Evolutionary conservation across 2,888 invertebrate species (phyloP).

Genomic region (Endotricha flammealis): DNA sequence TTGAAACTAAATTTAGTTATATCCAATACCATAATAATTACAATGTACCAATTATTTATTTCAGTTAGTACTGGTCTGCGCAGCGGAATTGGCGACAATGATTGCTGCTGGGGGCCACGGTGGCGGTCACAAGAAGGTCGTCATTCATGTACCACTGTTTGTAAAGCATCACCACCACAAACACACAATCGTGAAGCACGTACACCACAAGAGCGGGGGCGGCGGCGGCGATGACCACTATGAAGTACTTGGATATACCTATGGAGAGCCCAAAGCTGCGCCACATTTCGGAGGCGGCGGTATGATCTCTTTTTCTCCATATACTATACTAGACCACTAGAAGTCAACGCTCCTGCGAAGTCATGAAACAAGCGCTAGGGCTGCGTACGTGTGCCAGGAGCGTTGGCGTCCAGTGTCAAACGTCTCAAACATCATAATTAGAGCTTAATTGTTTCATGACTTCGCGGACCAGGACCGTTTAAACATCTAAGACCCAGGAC

Average conservation of each 20-base stretch:
- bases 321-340: no score
- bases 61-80: conserved; percentile 58
- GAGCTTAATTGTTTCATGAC: no score
- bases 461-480: no score
- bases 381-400: no score
- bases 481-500: no score
- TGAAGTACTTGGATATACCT: conserved; percentile 83
- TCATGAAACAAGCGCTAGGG: no score
- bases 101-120: conserved; percentile 67
- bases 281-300: conserved; percentile 66
- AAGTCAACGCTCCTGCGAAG: no score
- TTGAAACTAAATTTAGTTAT: no score
- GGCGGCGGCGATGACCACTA: conserved; percentile 80
- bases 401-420: no score
- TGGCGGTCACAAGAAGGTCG: conserved; percentile 82
- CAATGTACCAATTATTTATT: conserved; percentile 22
- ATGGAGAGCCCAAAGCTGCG: conserved; percentile 79
- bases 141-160: conserved; percentile 88
- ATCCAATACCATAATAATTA: no score
- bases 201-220: conserved; percentile 80
- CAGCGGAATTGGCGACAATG: conserved; percentile 50
- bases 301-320: background rate
- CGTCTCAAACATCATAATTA: no score
- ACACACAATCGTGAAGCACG: conserved; percentile 86
- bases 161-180: conserved; percentile 88